Evolutionary conservation across 2,888 invertebrate species (phyloP).

Genomic region (Volucella inflata): DNA sequence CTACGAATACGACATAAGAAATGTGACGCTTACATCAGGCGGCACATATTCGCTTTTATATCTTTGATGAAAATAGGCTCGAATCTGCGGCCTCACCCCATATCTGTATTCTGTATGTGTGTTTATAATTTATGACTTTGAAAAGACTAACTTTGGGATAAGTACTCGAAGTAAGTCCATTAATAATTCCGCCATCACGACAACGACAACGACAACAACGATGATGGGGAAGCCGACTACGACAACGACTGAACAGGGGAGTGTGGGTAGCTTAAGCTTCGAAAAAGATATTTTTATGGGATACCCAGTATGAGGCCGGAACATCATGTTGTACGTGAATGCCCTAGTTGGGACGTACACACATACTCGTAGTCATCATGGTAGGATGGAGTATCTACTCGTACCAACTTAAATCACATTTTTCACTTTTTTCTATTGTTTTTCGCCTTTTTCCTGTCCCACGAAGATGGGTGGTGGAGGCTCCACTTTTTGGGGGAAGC

Average conservation of each 20-base stretch:
- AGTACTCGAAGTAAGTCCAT: slow-evolving; percentile 71
- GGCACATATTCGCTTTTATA: slow-evolving; percentile 31
- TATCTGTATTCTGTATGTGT: slow-evolving; percentile 15
- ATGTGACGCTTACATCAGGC: slow-evolving; percentile 20
- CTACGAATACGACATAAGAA: slow-evolving; percentile 41
- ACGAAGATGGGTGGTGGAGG: not conserved
- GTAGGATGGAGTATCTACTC: no score
- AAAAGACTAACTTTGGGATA: slow-evolving; percentile 70
- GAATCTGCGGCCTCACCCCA: not conserved
- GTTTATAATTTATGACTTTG: slow-evolving; percentile 66
- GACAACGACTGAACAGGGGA: slow-evolving; percentile 12
- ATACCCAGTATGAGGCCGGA: slow-evolving; percentile 9
- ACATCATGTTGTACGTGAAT: slow-evolving; percentile 45
- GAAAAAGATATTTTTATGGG: not conserved
- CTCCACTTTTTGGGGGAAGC: not conserved
- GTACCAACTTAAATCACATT: slow-evolving; percentile 52
- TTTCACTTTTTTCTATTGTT: slow-evolving; percentile 33
- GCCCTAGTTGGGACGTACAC: slow-evolving; percentile 30
- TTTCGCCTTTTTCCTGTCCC: slow-evolving; percentile 19
- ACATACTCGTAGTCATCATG: not conserved
- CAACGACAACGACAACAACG: slow-evolving; percentile 14
- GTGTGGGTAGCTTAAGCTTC: not conserved
- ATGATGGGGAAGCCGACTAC: not conserved
- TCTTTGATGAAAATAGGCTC: slow-evolving; percentile 15
- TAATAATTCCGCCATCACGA: slow-evolving; percentile 66